These are phyloP conservation scores for Thomomys bottae DNA, from an alignment of 2,113 vertebrate species.

Conservation along the genomic window DNA sequence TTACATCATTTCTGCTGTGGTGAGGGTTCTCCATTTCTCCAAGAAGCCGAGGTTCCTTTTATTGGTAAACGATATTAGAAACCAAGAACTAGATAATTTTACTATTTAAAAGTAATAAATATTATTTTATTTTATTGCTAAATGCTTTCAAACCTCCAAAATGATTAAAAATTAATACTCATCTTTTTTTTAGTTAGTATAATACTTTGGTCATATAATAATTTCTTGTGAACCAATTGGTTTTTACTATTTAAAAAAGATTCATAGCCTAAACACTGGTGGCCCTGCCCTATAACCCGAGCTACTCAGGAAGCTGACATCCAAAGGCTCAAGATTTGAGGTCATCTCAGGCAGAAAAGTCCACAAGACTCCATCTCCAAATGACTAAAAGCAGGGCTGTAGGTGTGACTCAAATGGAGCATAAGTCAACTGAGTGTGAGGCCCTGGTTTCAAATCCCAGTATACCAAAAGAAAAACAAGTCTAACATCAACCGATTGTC, in stretches of 20 bases:
- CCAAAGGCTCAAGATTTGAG: too few relatives aligned
- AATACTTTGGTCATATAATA: not conserved
- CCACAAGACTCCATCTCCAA: too few relatives aligned
- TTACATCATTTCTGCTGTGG: not conserved
- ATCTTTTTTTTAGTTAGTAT: too few relatives aligned
- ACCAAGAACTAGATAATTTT: not conserved
- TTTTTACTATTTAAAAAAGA: not conserved
- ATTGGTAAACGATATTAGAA: not conserved
- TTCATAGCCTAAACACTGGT: too few relatives aligned
- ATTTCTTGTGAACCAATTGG: not conserved
- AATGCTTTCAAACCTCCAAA: not conserved
- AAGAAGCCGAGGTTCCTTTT: not conserved
- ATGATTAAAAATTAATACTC: not conserved
- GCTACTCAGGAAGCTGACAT: too few relatives aligned
- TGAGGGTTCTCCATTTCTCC: not conserved
- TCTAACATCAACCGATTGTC: not conserved
- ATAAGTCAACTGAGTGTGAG: too few relatives aligned
- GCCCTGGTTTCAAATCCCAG: too few relatives aligned
- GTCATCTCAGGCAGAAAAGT: too few relatives aligned
- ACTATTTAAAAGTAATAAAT: slow-evolving; percentile 22
- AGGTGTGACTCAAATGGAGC: too few relatives aligned
- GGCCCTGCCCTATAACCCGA: too few relatives aligned
- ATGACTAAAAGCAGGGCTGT: too few relatives aligned
- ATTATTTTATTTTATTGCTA: not conserved
- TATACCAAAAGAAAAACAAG: too few relatives aligned